Evolutionary conservation across 2,888 invertebrate species (phyloP), one percentile per base, ranked within the genome.

Genomic region (Drosophila pseudotalamancana): DNA sequence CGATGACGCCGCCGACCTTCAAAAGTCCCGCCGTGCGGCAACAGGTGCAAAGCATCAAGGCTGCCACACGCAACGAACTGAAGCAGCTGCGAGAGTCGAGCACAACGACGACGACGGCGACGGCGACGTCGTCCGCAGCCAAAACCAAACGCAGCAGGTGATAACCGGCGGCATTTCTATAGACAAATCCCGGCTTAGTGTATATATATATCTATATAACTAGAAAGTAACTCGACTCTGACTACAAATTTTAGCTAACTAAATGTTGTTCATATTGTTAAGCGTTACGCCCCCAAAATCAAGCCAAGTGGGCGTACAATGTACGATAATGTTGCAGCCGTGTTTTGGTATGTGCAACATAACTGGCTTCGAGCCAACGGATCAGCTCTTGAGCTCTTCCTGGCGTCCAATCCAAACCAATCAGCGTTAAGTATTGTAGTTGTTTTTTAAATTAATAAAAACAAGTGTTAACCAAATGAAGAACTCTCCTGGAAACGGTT

Each of bases 21-120:
- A 91, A 90, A 65, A 90, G 77, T 63, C 39, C 46, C 2, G 54
- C 67, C 0, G 73, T 89, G n/a, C 88, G 88, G 4, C 88, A 89
- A 14, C 88, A 90, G 59, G 83, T 91, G 29, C 76, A 89, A 14
- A 87, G 56, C 54, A 89, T 91, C n/a, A 90, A 90, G 54, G 39
- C 79, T 0, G 83, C 83, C 42, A 74, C 85, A 2, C 89, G 89
- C 25, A 71, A 55, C 35, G 89, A 90, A 46, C 56, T 90, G 2
- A 90, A 90, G 59, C 90, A 90, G 50, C 65, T 91, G 29, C 87
- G 88, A 0, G 64, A 65, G 6, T 71, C 71, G 60, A 51, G 65
- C 35, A 59, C 75, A 21, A n/a, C 65, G n/a, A 32, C 62, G n/a
- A 35, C 65, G 11, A 25, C 45, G 31, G 12, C 45, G 11, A 14